phyloP scores from a whole-genome alignment of 1,140 invertebrate species.

The Hyphantria cunea region DNA sequence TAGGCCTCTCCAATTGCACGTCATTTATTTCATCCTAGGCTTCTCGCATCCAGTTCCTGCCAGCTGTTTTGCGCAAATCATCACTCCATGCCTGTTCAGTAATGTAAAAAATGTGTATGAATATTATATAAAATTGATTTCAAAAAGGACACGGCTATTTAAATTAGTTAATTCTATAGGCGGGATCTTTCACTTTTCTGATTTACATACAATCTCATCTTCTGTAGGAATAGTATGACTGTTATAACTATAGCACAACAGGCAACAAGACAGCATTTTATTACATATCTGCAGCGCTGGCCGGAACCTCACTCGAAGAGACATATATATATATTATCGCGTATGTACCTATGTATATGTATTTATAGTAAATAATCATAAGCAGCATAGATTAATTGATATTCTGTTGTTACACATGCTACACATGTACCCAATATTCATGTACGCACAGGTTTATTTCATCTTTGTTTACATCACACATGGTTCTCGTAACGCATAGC shows the following conservation, averaged over 20 bases:
- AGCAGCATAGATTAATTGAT: neutral
- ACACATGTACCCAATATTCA: neutral
- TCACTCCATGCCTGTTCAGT: conserved; percentile 1
- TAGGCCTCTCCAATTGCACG: no score
- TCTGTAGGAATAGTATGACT: no score
- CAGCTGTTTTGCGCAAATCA: no score
- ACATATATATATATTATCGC: no score
- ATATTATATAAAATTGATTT: conserved; percentile 9
- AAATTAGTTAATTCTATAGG: conserved; percentile 30
- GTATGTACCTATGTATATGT: no score
- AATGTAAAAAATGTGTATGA: conserved; percentile 2
- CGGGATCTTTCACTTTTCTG: conserved; percentile 19
- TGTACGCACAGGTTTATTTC: conserved; percentile 8
- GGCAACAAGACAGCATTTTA: no score
- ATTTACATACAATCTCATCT: conserved; percentile 29
- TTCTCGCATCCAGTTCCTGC: no score
- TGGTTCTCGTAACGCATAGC: conserved; percentile 28
- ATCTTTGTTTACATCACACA: conserved; percentile 19
- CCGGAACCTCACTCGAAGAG: no score
- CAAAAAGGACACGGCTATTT: conserved; percentile 13
- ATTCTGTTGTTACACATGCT: neutral
- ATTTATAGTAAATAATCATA: no score
- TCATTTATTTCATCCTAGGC: no score
- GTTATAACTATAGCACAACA: no score
- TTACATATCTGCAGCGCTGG: no score